Conservation (phyloP, 2,113 vertebrate species). For the Setophaga coronata region DNA sequence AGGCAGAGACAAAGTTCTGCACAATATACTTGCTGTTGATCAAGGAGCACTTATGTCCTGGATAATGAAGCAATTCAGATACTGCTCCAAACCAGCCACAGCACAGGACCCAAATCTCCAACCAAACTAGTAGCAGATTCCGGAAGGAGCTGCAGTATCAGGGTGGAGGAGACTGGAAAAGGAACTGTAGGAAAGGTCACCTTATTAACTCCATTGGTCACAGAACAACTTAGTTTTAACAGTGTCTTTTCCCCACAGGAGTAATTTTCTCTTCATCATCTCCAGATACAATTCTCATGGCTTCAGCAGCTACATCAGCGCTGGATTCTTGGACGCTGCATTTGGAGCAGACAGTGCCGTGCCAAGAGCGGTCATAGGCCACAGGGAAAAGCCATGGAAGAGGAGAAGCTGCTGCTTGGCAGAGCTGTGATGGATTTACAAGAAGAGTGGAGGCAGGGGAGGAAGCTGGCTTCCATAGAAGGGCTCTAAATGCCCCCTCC, state of each 20-base stretch:
- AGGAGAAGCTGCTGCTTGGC: background rate
- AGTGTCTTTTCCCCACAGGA: background rate
- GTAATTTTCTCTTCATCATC: background rate
- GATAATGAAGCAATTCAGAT: background rate
- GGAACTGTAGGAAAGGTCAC: background rate
- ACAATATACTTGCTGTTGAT: background rate
- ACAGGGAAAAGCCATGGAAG: background rate
- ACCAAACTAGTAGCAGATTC: background rate
- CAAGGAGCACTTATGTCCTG: background rate
- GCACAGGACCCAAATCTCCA: background rate
- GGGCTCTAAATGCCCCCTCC: background rate
- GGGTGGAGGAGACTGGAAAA: background rate
- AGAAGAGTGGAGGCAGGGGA: background rate
- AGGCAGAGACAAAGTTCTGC: background rate
- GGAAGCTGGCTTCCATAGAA: background rate
- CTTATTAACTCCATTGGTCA: background rate
- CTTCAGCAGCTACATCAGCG: background rate
- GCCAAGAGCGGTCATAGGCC: background rate
- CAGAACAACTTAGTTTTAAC: background rate
- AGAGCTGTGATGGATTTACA: background rate
- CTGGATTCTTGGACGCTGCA: rapidly evolving
- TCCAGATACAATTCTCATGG: background rate
- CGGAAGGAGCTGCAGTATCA: background rate
- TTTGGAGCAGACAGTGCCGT: rapidly evolving
- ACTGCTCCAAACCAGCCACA: background rate